These are phyloP conservation scores for Bombus superbus DNA, from an alignment of 1,140 invertebrate species.

Conservation along the genomic window DNA sequence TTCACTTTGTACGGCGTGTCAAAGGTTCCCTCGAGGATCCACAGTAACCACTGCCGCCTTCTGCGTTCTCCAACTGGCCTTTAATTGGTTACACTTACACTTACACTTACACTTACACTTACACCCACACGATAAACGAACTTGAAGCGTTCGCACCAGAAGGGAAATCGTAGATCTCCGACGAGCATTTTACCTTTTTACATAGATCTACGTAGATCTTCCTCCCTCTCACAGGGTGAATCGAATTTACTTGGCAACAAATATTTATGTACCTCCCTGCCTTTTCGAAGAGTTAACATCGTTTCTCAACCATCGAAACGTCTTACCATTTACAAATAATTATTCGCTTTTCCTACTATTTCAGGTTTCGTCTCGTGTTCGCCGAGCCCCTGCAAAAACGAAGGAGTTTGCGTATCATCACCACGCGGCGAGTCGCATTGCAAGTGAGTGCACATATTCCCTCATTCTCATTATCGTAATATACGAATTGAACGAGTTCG, in stretches of 20 bases:
- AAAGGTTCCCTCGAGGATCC: slow-evolving; percentile 64
- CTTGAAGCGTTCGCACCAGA: background rate
- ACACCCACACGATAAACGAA: slow-evolving; percentile 52
- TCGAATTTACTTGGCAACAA: too few relatives aligned
- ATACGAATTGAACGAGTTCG: background rate
- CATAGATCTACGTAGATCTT: too few relatives aligned
- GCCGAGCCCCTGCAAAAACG: slow-evolving; percentile 93
- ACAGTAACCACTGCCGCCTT: slow-evolving; percentile 19
- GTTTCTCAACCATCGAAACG: too few relatives aligned
- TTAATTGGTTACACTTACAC: slow-evolving; percentile 55
- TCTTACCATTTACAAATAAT: background rate
- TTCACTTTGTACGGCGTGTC: slow-evolving; percentile 78
- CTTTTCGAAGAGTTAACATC: too few relatives aligned
- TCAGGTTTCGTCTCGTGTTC: slow-evolving; percentile 93
- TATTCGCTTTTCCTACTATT: slow-evolving; percentile 73
- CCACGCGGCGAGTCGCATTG: slow-evolving; percentile 89
- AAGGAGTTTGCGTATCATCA: slow-evolving; percentile 89
- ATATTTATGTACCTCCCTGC: too few relatives aligned
- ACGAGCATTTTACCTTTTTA: background rate
- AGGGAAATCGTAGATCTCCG: slow-evolving; percentile 24
- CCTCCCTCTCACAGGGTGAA: too few relatives aligned
- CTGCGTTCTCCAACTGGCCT: slow-evolving; percentile 32
- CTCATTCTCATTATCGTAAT: slow-evolving; percentile 28
- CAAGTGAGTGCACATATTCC: slow-evolving; percentile 88
- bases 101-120: too few relatives aligned